Percentiles rank a stretch among this genome's conserved stretches.
These are phyloP conservation scores for Eupithecia inturbata DNA, from an alignment of 2,888 invertebrate species.

Conservation along the genomic window DNA sequence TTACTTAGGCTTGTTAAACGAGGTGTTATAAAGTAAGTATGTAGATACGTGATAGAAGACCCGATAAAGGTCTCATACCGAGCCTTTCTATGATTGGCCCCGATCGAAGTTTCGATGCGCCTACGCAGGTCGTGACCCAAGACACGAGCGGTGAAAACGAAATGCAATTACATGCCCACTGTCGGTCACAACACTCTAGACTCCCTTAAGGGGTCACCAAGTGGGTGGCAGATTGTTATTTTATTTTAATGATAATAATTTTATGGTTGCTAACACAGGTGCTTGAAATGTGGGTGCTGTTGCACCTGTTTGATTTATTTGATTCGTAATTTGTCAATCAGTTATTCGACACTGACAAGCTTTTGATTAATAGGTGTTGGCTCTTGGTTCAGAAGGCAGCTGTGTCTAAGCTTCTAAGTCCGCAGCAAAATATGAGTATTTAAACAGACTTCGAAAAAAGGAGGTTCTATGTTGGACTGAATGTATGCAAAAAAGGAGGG, in stretches of 20 bases:
- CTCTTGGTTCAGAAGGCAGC: background rate
- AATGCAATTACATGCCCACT: conserved; percentile 47
- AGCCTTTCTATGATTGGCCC: conserved; percentile 47
- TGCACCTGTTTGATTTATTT: conserved; percentile 8
- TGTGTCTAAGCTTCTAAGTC: background rate
- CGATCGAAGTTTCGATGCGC: conserved; percentile 57
- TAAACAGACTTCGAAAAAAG: background rate
- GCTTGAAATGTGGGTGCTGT: conserved; percentile 9
- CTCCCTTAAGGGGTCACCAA: conserved; percentile 37
- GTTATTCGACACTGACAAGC: background rate
- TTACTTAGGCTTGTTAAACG: too few species aligned
- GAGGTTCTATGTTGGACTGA: too few species aligned
- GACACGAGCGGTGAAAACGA: conserved; percentile 55
- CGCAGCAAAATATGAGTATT: background rate
- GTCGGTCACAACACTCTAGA: conserved; percentile 43
- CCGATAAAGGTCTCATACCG: conserved; percentile 10
- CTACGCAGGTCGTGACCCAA: conserved; percentile 70
- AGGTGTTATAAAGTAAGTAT: too few species aligned
- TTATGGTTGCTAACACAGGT: conserved; percentile 18
- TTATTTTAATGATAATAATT: conserved; percentile 30
- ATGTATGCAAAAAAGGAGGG: too few species aligned
- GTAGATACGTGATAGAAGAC: background rate
- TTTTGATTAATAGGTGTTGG: background rate
- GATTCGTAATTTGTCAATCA: background rate
- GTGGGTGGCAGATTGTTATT: conserved; percentile 32